A percentile compares a stretch with the other conserved stretches of the same genome.
Evolutionary conservation across 2,888 invertebrate species (phyloP).

Genomic region (Alloscopus bannaensis): DNA sequence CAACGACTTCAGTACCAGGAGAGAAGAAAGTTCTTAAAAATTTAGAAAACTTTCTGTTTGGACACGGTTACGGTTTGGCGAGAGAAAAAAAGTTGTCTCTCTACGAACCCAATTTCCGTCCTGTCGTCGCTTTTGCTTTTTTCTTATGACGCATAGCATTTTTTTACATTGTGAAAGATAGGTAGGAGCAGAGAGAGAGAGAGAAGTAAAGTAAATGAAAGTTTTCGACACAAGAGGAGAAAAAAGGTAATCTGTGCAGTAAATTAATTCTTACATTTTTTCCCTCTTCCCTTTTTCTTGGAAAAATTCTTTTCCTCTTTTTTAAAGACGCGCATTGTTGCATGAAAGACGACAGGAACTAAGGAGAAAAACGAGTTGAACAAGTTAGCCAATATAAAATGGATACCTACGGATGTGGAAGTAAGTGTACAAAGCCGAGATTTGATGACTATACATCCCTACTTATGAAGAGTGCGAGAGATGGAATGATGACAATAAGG

Average conservation of each 20-base stretch:
- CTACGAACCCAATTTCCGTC: conserved; percentile 51
- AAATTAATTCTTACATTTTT: conserved; percentile 56
- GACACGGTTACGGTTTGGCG: conserved; percentile 45
- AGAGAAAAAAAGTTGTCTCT: conserved; percentile 38
- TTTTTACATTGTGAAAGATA: neutral
- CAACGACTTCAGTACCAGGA: conserved; percentile 4
- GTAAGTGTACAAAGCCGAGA: neutral
- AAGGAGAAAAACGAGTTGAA: conserved; percentile 8
- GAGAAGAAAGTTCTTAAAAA: conserved; percentile 34
- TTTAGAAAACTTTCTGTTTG: conserved; percentile 41
- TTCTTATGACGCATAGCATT: neutral
- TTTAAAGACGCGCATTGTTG: conserved; percentile 24
- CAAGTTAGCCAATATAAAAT: conserved; percentile 30
- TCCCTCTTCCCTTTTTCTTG: too few relatives aligned
- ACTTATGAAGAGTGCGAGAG: neutral
- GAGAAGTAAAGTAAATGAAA: conserved; percentile 34
- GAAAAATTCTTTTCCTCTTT: conserved; percentile 12
- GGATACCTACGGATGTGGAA: too few relatives aligned
- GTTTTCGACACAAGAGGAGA: conserved; percentile 20
- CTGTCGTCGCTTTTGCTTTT: conserved; percentile 39
- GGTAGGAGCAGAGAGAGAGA: neutral
- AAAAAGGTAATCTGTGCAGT: conserved; percentile 54
- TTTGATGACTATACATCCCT: conserved; percentile 8
- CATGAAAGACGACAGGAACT: neutral
- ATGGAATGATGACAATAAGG: conserved; percentile 27